Conservation (phyloP, 1,140 invertebrate species). For the Idris sp. region DNA sequence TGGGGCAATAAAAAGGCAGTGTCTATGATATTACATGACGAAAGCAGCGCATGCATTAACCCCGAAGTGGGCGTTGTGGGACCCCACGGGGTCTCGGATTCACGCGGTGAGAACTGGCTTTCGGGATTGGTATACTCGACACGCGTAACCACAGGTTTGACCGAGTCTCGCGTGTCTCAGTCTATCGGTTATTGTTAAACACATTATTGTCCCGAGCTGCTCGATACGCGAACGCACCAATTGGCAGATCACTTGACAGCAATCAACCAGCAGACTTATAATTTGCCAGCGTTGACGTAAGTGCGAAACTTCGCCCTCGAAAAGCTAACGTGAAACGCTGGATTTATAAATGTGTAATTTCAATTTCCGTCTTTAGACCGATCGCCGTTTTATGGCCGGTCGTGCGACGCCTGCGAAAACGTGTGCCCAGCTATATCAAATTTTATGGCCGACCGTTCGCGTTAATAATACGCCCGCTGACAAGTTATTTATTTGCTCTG, state of each 20-base stretch:
- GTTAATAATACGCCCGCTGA: conserved; percentile 33
- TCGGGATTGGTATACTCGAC: conserved; percentile 42
- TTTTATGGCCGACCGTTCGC: conserved; percentile 31
- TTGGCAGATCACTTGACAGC: conserved; percentile 46
- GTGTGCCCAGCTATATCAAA: conserved; percentile 8
- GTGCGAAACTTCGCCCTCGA: conserved; percentile 36
- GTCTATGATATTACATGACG: conserved; percentile 59
- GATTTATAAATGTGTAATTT: conserved; percentile 57
- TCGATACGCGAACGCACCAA: conserved; percentile 34
- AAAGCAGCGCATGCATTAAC: conserved; percentile 58
- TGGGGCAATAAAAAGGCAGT: conserved; percentile 63
- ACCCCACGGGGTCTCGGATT: conserved; percentile 61
- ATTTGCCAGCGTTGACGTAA: conserved; percentile 51
- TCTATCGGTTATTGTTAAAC: too few species aligned
- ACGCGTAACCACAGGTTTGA: conserved; percentile 49
- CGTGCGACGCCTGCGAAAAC: conserved; percentile 21
- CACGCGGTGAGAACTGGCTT: conserved; percentile 60
- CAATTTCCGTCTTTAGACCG: conserved; percentile 41
- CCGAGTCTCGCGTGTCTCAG: conserved; percentile 23
- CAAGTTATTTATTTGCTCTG: conserved; percentile 37
- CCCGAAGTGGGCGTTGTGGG: conserved; percentile 66
- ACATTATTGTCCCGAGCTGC: too few species aligned
- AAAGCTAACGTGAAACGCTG: conserved; percentile 15
- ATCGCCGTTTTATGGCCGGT: conserved; percentile 30
- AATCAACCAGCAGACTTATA: conserved; percentile 24